These are phyloP conservation scores for Hydra vulgaris DNA, from an alignment of 30 jellyfish, hydroid and myxozoan genomes.

Conservation along the genomic window DNA sequence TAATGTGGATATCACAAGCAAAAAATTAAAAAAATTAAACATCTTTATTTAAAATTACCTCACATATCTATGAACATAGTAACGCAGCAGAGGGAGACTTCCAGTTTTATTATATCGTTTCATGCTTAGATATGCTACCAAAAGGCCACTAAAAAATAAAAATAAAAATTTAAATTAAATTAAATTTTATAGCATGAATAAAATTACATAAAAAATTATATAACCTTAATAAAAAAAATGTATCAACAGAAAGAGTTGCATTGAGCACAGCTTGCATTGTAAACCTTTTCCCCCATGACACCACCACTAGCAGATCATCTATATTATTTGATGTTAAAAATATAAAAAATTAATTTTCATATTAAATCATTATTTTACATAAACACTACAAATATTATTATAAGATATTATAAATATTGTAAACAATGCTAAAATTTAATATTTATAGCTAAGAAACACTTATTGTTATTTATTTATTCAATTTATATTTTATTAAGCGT, in stretches of 20 bases:
- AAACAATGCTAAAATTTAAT: too few relatives aligned
- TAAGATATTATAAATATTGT: too few relatives aligned
- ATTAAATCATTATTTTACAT: too few relatives aligned
- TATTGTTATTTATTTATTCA: too few relatives aligned
- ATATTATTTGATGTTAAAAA: too few relatives aligned
- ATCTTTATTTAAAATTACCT: not conserved
- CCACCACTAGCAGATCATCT: too few relatives aligned
- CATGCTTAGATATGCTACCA: slow-evolving; percentile 24
- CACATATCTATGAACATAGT: slow-evolving; percentile 28
- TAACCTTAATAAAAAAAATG: slow-evolving; percentile 76
- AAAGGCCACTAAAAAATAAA: slow-evolving; percentile 20
- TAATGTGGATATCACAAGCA: not conserved
- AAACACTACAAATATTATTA: too few relatives aligned
- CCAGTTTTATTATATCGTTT: slow-evolving; percentile 16
- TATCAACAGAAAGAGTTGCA: slow-evolving; percentile 80
- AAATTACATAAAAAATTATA: too few relatives aligned
- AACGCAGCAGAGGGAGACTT: slow-evolving; percentile 15
- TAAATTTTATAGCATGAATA: too few relatives aligned
- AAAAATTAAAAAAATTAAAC: not conserved
- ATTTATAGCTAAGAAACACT: too few relatives aligned
- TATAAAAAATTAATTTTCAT: too few relatives aligned
- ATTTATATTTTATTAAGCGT: too few relatives aligned
- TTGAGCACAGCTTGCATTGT: slow-evolving; percentile 60
- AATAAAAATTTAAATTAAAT: not conserved
- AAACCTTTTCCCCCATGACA: slow-evolving; percentile 45